phyloP scores from a whole-genome alignment of 1,140 invertebrate genomes.

The Brachionus manjavacas region DNA sequence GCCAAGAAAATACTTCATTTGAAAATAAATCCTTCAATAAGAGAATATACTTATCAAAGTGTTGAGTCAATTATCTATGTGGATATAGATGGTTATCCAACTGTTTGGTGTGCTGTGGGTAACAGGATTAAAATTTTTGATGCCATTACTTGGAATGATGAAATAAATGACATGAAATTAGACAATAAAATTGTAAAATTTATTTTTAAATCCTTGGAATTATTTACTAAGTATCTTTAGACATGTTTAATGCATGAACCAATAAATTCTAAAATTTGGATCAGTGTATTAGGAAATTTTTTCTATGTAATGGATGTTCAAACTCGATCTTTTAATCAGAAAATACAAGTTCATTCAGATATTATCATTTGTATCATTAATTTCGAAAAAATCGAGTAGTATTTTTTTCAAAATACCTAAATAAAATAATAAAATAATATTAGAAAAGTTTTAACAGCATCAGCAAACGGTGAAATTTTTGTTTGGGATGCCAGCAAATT shows the following conservation, averaged over 20 bases:
- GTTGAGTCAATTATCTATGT: constrained; percentile 38
- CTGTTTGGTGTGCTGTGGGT: constrained; percentile 29
- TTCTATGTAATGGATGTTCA: constrained; percentile 33
- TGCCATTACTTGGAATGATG: constrained; percentile 38
- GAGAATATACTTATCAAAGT: background rate
- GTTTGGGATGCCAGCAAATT: background rate
- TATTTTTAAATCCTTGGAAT: background rate
- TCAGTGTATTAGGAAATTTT: background rate
- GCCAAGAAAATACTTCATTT: constrained; percentile 27
- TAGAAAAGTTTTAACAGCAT: constrained; percentile 1
- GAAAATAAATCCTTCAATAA: background rate
- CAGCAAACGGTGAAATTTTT: constrained; percentile 21
- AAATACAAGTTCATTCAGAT: constrained; percentile 22
- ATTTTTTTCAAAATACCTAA: background rate
- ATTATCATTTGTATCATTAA: background rate
- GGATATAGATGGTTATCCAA: constrained; percentile 2
- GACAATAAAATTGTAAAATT: constrained; percentile 24
- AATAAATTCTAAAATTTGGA: background rate
- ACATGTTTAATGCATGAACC: background rate
- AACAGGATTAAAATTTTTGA: constrained; percentile 34
- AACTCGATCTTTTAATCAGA: background rate
- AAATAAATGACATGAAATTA: constrained; percentile 17
- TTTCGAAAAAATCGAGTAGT: constrained; percentile 14
- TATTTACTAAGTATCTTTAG: background rate
- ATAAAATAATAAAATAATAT: background rate